These are phyloP conservation scores for Ondatra zibethicus DNA, from an alignment of 2,113 vertebrate genomes.

Conservation along the genomic window DNA sequence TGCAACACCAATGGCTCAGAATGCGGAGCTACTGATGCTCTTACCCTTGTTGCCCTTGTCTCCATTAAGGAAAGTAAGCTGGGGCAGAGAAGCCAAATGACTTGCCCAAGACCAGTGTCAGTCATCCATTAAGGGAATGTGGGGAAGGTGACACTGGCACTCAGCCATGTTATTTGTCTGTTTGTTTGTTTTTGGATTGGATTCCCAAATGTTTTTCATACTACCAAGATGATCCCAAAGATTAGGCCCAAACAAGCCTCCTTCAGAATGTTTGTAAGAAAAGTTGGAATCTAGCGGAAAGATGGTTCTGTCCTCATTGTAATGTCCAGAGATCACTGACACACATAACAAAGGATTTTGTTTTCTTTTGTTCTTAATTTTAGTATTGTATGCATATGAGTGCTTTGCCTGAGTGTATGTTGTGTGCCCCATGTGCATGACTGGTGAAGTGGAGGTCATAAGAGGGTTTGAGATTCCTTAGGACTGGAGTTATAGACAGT, in stretches of 20 bases:
- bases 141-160: not conserved
- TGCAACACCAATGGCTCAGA: not conserved
- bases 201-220: not conserved
- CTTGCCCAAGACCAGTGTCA: not conserved
- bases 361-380: not conserved
- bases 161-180: not conserved
- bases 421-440: not conserved
- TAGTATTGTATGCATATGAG: not conserved
- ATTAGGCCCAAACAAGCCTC: not conserved
- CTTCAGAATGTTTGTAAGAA: slow-evolving; percentile 38
- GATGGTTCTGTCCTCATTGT: not conserved
- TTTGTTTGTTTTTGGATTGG: not conserved
- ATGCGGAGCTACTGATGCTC: not conserved
- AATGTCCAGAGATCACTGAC: not conserved
- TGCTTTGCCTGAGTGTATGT: not conserved
- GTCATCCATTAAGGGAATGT: not conserved
- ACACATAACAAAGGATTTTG: not conserved
- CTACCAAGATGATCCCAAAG: not conserved
- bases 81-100: not conserved
- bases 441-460: not conserved
- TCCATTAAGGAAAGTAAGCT: slow-evolving; percentile 5
- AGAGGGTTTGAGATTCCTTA: not conserved
- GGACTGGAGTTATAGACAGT: not conserved
- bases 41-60: slow-evolving; percentile 5
- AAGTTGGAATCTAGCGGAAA: not conserved